phyloP scores from a whole-genome alignment of 2,888 invertebrate genomes.

The Ernsta delagoae region DNA sequence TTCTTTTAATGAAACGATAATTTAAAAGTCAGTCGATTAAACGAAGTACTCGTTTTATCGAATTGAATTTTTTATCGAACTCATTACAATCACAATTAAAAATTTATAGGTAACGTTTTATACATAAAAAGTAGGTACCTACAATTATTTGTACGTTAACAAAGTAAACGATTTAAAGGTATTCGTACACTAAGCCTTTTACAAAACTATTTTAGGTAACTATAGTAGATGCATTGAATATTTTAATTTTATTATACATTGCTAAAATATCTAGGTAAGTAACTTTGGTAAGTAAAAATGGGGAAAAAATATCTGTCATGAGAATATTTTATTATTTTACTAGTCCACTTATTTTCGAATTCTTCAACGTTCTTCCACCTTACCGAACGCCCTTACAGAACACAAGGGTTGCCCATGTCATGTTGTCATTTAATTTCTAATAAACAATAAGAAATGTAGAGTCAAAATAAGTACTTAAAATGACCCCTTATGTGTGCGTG shows the following conservation, averaged over 20 bases:
- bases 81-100: constrained; percentile 7
- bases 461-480: neutral
- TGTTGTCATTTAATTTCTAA: neutral
- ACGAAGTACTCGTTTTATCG: neutral
- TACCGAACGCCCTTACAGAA: neutral
- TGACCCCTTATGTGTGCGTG: neutral
- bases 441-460: too few species aligned
- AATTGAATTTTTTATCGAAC: constrained; percentile 11
- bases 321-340: too few species aligned
- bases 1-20: constrained; percentile 12
- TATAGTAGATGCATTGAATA: too few species aligned
- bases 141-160: constrained; percentile 1
- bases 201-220: neutral
- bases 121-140: neutral
- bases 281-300: too few species aligned
- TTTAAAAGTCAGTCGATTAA: constrained; percentile 13
- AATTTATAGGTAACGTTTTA: neutral
- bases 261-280: too few species aligned
- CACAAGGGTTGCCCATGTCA: neutral
- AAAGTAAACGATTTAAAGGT: constrained; percentile 13
- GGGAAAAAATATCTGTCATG: too few species aligned
- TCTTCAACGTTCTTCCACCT: too few species aligned
- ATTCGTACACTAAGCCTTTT: neutral
- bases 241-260: too few species aligned
- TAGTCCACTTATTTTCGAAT: too few species aligned